Evolutionary conservation across 2,797 vertebrate genomes (phyloP), one percentile per base, ranked within the genome.

Genomic region (Cephalopachus bancanus): DNA sequence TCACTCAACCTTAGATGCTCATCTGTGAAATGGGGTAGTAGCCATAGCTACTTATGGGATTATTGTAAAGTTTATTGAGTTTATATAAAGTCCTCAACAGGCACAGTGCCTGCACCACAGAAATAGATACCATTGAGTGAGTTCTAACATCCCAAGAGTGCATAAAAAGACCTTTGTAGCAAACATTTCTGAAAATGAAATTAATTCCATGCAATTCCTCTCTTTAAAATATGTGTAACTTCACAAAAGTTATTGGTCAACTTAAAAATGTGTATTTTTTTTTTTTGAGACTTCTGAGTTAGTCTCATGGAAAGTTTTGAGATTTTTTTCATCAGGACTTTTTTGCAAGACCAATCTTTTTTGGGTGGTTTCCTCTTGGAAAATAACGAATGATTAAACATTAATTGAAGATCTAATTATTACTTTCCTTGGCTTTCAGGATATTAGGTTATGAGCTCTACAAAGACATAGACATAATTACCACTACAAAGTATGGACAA

Each of bases 311-410:
- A 96, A 97, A 83, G 24, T 95, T 95, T 59, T 28, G 24, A 92
- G 72, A 96, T 49, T 69, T 81, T 81, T 80, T 88, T 91, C 53
- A 86, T 28, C 24, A 83, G 33, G 17, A 9, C 57, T 97, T 96
- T 96, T 89, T 75, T 80, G 91, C 20, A 64, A 93, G 28, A 93
- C 10, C 49, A 65, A 74, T 16, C 44, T 74, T 95, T 75, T 85
- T 60, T 74, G 65, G 16, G 8, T 74, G 26, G 26, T 67, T 87
- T 87, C 51, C 53, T 83, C 72, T 65, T 85, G 59, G 49, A 93
- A 96, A 96, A 94, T 64, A 90, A 78, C 93, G 59, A 95, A 83
- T 92, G 88, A 95, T 72, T 78, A 90, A 88, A 78, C 26, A 83
- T 85, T 79, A 85, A 92, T 12, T 83, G 19, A 94, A 91, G 60